A percentile compares a stretch with the other conserved stretches of the same genome.
Evolutionary conservation across 2,797 vertebrate genomes (phyloP).

Genomic region (Ambastaia sidthimunki): DNA sequence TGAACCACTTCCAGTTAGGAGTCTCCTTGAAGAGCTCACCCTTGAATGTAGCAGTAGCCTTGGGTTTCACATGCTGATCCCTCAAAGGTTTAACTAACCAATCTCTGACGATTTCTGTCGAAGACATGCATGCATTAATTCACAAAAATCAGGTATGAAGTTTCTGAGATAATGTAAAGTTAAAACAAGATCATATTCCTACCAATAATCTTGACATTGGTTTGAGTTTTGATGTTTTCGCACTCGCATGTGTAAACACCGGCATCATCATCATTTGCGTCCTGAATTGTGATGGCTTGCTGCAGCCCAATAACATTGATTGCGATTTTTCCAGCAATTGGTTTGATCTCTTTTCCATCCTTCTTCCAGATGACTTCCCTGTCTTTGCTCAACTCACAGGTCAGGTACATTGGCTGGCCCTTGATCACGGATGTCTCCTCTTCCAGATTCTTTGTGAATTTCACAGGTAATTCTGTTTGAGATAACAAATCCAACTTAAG

Average conservation of each 20-base stretch:
- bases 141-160: not conserved
- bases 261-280: conserved; percentile 82
- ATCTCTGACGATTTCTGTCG: conserved; percentile 91
- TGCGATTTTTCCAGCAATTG: conserved; percentile 83
- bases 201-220: conserved; percentile 92
- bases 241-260: conserved; percentile 86
- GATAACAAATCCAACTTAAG: not conserved
- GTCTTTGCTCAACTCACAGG: conserved; percentile 95
- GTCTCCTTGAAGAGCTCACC: conserved; percentile 93
- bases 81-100: conserved; percentile 95
- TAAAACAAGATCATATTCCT: conserved; percentile 62
- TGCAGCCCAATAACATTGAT: conserved; percentile 91
- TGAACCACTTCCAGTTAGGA: conserved; percentile 94
- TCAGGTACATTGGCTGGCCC: conserved; percentile 91
- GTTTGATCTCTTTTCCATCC: conserved; percentile 82
- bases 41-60: conserved; percentile 85
- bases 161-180: not conserved
- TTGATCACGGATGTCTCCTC: conserved; percentile 89
- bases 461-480: conserved; percentile 87
- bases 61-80: conserved; percentile 97
- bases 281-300: conserved; percentile 86
- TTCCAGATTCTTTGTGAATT: conserved; percentile 90
- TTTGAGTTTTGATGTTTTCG: conserved; percentile 85
- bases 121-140: not conserved
- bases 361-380: conserved; percentile 90